Evolutionary conservation across 2,888 invertebrate species (phyloP).

Genomic region (Apantesis nais): DNA sequence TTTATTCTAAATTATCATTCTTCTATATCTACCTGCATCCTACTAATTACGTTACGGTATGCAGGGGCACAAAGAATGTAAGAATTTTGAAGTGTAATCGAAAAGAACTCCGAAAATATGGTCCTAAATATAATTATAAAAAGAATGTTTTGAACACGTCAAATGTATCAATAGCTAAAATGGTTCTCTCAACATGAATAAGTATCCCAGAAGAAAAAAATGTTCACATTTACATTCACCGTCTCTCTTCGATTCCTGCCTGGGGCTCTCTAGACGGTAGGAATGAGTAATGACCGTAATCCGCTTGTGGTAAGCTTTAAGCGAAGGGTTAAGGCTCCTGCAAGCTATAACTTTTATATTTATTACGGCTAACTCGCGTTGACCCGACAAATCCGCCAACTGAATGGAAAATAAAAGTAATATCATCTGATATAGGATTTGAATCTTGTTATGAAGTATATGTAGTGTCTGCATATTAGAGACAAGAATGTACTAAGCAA

Average conservation of each 20-base stretch:
- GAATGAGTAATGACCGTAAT: conserved; percentile 83
- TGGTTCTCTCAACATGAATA: conserved; percentile 50
- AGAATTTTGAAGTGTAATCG: conserved; percentile 1
- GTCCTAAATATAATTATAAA: not conserved
- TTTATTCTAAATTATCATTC: conserved; percentile 12
- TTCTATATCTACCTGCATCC: not conserved
- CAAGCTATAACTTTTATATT: conserved; percentile 77
- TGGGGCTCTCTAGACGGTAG: conserved; percentile 76
- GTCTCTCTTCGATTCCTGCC: conserved; percentile 63
- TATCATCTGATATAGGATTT: conserved; percentile 49
- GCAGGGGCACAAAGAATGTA: conserved; percentile 1
- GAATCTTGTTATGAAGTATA: conserved; percentile 23
- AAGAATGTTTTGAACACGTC: conserved; percentile 28
- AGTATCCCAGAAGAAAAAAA: conserved; percentile 61
- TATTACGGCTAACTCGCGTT: conserved; percentile 72
- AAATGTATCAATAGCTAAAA: conserved; percentile 43
- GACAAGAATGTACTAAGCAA: conserved; percentile 10
- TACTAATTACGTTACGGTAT: conserved; percentile 7
- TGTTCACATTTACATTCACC: conserved; percentile 60
- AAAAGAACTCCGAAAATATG: conserved; percentile 5
- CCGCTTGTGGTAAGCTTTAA: conserved; percentile 82
- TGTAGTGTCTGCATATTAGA: conserved; percentile 9
- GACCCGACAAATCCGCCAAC: conserved; percentile 64
- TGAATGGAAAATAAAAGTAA: conserved; percentile 61
- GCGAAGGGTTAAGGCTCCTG: conserved; percentile 81